phyloP scores from a whole-genome alignment of 2,888 invertebrate genomes.

The Ischnura elegans region DNA sequence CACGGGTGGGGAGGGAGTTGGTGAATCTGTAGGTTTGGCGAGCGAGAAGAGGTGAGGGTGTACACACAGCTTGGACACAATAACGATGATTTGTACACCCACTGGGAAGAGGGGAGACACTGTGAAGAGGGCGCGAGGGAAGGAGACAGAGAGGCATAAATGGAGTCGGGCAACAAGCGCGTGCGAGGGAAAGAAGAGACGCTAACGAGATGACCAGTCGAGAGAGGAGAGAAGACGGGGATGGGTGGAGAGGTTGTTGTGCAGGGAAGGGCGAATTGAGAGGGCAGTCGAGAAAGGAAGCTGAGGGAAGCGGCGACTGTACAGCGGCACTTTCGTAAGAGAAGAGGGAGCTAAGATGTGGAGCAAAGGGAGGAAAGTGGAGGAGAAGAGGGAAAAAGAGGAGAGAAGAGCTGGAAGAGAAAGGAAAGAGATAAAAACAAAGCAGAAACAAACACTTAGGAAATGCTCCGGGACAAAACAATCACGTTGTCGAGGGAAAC shows the following conservation, averaged over 20 bases:
- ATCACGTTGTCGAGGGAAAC: too few relatives aligned
- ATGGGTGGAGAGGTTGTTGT: constrained; percentile 10
- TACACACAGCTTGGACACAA: constrained; percentile 7
- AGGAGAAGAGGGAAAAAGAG: neutral
- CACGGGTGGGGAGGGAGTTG: neutral
- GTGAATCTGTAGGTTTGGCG: neutral
- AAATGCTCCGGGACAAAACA: too few relatives aligned
- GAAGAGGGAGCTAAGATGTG: neutral
- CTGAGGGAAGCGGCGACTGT: neutral
- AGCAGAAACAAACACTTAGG: too few relatives aligned
- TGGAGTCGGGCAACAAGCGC: neutral
- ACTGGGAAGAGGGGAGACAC: neutral
- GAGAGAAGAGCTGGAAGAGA: neutral
- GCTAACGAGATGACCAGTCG: constrained; percentile 24
- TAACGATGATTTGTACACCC: constrained; percentile 54
- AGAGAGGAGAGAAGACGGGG: neutral
- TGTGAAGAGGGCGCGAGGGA: neutral
- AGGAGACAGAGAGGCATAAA: neutral
- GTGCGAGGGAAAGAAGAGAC: constrained; percentile 6
- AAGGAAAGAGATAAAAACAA: neutral
- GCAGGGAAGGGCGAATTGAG: too few relatives aligned
- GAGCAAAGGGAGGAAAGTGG: neutral
- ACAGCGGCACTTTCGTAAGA: neutral
- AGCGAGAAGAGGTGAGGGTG: neutral
- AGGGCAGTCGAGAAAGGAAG: neutral